Evolutionary conservation across 2,113 vertebrate species (phyloP).

Genomic region (Lepidothrix coronata): DNA sequence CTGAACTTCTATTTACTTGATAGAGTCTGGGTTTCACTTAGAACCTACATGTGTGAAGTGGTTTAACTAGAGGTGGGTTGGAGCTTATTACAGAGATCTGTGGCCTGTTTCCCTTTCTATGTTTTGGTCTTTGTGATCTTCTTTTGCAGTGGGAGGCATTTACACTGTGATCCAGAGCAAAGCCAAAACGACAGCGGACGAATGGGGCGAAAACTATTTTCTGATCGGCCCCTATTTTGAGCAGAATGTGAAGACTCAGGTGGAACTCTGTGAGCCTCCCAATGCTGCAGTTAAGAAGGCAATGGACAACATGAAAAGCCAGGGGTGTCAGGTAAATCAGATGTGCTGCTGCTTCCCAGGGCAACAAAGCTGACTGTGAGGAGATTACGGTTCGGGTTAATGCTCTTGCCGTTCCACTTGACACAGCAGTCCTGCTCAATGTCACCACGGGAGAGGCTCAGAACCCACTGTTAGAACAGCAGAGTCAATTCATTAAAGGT

Average conservation of each 20-base stretch:
- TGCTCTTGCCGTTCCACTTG: conserved; percentile 56
- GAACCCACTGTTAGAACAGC: not conserved
- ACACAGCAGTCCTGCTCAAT: conserved; percentile 55
- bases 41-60: not conserved
- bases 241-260: conserved; percentile 93
- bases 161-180: conserved; percentile 99
- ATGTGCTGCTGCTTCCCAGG: not conserved
- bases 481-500: conserved; percentile 63
- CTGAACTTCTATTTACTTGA: not conserved
- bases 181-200: conserved; percentile 88
- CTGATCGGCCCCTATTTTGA: conserved; percentile 94
- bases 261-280: conserved; percentile 86
- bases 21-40: not conserved
- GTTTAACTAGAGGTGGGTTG: not conserved
- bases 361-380: conserved; percentile 46
- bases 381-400: conserved; percentile 53
- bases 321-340: conserved; percentile 87
- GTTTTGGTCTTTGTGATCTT: not conserved
- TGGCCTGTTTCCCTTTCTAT: not conserved
- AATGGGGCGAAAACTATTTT: conserved; percentile 96
- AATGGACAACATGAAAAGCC: conserved; percentile 82
- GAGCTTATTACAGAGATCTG: not conserved
- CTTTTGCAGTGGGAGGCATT: conserved; percentile 90
- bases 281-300: conserved; percentile 79
- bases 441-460: conserved; percentile 17